A percentile compares a stretch with the other conserved stretches of the same genome.
phyloP scores from a whole-genome alignment of 2,113 vertebrate species.

The Notarius quadriscutis region DNA sequence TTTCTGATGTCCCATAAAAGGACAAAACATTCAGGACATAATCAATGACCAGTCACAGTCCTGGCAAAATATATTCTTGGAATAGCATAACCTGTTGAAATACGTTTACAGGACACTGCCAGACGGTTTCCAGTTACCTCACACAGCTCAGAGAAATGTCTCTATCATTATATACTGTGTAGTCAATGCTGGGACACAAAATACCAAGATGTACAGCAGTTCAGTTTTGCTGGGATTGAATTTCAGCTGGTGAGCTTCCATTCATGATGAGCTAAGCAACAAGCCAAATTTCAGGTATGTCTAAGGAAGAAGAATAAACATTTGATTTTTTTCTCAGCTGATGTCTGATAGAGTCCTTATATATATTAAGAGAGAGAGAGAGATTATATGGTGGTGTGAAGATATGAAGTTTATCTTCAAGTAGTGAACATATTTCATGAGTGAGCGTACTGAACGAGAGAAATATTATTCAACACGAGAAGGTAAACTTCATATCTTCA shows the following conservation, averaged over 20 bases:
- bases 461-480: no score
- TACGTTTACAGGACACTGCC: background rate
- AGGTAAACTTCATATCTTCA: no score
- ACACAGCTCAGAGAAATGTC: background rate
- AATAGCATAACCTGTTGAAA: conserved; percentile 34
- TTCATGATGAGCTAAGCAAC: no score
- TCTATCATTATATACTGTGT: background rate
- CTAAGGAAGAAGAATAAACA: no score
- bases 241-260: no score
- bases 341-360: background rate
- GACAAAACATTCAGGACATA: conserved; percentile 38
- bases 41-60: conserved; percentile 3
- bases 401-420: no score
- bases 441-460: no score
- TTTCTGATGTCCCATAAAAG: conserved; percentile 35
- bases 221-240: no score
- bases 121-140: conserved; percentile 22
- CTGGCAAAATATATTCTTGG: conserved; percentile 2
- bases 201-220: background rate
- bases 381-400: no score
- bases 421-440: no score
- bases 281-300: no score
- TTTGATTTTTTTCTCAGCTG: background rate
- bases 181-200: background rate
- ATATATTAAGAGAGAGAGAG: background rate